Conservation (phyloP, 1,140 invertebrate genomes). For the Papilio dardanus region DNA sequence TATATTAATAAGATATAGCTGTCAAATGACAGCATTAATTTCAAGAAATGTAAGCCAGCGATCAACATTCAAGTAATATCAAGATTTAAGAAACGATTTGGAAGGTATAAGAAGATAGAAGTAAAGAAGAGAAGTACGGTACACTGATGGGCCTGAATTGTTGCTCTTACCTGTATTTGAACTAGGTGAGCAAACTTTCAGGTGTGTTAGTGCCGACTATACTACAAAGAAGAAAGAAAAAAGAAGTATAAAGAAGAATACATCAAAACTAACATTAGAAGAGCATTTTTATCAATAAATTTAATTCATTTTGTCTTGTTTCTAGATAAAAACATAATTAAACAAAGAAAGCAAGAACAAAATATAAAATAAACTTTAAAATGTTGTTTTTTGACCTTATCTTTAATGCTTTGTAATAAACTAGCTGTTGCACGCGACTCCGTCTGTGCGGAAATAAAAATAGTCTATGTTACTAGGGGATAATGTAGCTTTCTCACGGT, state of each 20-base stretch:
- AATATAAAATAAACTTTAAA: too few species aligned
- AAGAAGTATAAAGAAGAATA: conserved; percentile 26
- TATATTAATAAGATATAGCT: not conserved
- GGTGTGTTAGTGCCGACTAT: conserved; percentile 79
- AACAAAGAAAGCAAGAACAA: too few species aligned
- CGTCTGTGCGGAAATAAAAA: too few species aligned
- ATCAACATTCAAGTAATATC: not conserved
- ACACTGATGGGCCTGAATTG: conserved; percentile 81
- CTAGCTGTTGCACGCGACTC: too few species aligned
- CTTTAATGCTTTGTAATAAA: too few species aligned
- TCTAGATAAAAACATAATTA: too few species aligned
- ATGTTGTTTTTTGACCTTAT: too few species aligned
- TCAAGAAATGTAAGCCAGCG: not conserved
- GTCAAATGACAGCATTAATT: not conserved
- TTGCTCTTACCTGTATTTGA: conserved; percentile 77
- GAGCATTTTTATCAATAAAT: too few species aligned
- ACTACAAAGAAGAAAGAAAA: conserved; percentile 48
- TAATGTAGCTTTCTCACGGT: too few species aligned
- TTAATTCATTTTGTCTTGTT: not conserved
- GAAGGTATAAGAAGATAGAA: conserved; percentile 44
- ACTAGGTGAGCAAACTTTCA: conserved; percentile 82
- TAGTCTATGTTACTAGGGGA: too few species aligned
- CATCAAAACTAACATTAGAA: not conserved
- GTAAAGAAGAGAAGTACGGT: conserved; percentile 63
- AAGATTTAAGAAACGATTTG: conserved; percentile 37